Evolutionary conservation across 2,113 vertebrate genomes (phyloP).

Genomic region (Trogon surrucura): DNA sequence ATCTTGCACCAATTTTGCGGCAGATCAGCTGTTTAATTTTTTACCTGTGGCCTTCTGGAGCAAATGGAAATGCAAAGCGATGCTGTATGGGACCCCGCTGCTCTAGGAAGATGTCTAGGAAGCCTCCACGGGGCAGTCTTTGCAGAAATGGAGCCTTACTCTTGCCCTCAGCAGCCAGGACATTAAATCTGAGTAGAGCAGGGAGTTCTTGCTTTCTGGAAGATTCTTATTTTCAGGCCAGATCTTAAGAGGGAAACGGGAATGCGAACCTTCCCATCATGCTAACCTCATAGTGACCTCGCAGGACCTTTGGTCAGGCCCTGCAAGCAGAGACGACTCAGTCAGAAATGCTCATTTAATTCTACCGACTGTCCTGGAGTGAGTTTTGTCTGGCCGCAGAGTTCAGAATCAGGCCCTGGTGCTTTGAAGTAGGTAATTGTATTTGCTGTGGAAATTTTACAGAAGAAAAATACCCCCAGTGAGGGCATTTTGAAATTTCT

Average conservation of each 20-base stretch:
- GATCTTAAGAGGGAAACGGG: background rate
- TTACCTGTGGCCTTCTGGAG: background rate
- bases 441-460: background rate
- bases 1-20: background rate
- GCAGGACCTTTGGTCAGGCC: background rate
- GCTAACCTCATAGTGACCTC: background rate
- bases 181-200: background rate
- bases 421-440: background rate
- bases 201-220: background rate
- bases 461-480: background rate
- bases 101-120: background rate
- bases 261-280: background rate
- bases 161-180: background rate
- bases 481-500: background rate
- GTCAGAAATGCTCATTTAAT: background rate
- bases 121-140: background rate
- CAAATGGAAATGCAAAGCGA: background rate
- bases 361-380: background rate
- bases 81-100: background rate
- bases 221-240: background rate
- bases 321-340: background rate
- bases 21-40: background rate
- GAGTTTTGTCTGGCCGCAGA: background rate
- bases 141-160: background rate
- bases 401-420: background rate